A percentile compares a stretch with the other conserved stretches of the same genome.
These are phyloP conservation scores for Scaptomyza flava DNA, from an alignment of 2,888 invertebrate species.

Conservation along the genomic window DNA sequence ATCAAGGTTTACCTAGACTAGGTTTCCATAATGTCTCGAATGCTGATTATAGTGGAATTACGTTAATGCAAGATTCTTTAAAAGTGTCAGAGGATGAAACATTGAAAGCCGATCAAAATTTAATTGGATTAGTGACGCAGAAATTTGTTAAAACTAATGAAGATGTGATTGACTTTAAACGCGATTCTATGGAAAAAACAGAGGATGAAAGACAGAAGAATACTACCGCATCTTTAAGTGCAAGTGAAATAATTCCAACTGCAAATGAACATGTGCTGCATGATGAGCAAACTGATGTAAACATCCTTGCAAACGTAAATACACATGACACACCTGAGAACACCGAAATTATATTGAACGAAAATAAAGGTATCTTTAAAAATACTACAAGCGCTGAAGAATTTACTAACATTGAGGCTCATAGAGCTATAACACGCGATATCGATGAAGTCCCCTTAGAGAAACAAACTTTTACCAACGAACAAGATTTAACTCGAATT, in stretches of 20 bases:
- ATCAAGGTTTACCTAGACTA: neutral
- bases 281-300: no score
- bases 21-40: rapidly evolving
- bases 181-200: neutral
- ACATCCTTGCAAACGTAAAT: no score
- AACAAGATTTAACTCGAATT: neutral
- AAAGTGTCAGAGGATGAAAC: neutral
- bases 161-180: neutral
- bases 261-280: no score
- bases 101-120: neutral
- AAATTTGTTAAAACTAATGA: neutral
- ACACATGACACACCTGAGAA: neutral
- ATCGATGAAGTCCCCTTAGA: neutral
- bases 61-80: neutral
- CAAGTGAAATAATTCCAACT: neutral
- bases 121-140: neutral
- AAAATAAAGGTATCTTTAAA: neutral
- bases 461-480: neutral
- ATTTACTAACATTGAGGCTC: neutral
- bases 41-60: neutral
- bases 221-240: neutral
- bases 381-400: neutral
- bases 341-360: neutral
- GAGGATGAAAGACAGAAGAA: no score
- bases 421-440: neutral